Evolutionary conservation across 1,140 invertebrate genomes (phyloP).

Genomic region (Anadara kagoshimensis): DNA sequence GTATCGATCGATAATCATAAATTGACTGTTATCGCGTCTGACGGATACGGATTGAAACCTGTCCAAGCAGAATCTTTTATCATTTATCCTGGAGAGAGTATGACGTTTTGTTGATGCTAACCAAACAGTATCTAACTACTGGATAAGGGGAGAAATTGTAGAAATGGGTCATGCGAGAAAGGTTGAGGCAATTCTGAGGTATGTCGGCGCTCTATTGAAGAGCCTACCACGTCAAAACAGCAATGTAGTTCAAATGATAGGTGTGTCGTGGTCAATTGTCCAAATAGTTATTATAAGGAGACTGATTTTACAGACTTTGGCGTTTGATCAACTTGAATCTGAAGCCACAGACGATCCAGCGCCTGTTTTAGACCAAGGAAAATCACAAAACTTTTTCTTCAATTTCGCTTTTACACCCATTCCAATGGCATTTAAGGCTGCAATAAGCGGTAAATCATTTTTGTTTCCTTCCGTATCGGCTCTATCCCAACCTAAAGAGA

Average conservation of each 20-base stretch:
- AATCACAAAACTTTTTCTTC: conserved; percentile 46
- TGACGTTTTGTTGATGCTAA: conserved; percentile 87
- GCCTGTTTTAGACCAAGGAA: not conserved
- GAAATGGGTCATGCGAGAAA: conserved; percentile 83
- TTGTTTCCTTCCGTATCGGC: conserved; percentile 34
- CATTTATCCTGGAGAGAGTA: conserved; percentile 81
- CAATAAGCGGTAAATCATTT: conserved; percentile 38
- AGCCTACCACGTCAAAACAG: conserved; percentile 65
- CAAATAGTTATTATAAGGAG: conserved; percentile 30
- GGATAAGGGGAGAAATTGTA: conserved; percentile 81
- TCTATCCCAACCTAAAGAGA: conserved; percentile 42
- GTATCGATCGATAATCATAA: conserved; percentile 89
- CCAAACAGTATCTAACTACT: conserved; percentile 83
- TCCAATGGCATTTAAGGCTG: not conserved
- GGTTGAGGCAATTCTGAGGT: conserved; percentile 85
- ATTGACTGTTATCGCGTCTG: conserved; percentile 84
- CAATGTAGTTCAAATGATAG: conserved; percentile 22
- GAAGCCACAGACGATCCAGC: not conserved
- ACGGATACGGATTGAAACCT: conserved; percentile 86
- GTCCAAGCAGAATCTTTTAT: conserved; percentile 75
- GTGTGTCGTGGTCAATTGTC: conserved; percentile 49
- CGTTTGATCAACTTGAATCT: conserved; percentile 19
- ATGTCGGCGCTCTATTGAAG: conserved; percentile 76
- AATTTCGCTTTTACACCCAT: conserved; percentile 38
- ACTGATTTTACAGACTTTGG: conserved; percentile 24